Conservation (phyloP, 2,113 vertebrate genomes). For the Syngnathoides biaculeatus region DNA sequence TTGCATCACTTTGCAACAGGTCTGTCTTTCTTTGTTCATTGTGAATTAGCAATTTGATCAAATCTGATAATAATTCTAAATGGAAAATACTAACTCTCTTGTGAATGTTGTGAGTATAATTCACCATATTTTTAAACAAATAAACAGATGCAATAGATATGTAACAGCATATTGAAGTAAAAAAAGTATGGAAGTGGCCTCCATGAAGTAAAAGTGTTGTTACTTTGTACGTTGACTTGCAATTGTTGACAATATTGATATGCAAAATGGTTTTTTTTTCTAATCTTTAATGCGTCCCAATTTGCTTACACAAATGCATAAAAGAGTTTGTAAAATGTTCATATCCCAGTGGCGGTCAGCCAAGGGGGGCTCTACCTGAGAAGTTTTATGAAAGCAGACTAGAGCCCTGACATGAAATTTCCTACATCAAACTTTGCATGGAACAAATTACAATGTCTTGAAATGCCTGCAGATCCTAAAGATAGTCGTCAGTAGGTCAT, state of each 20-base stretch:
- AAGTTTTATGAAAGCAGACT: constrained; percentile 61
- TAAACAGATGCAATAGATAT: too few relatives aligned
- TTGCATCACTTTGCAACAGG: too few relatives aligned
- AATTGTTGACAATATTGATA: not conserved
- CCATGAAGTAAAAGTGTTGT: not conserved
- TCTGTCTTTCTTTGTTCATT: too few relatives aligned
- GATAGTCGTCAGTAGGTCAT: constrained; percentile 56
- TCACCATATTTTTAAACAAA: too few relatives aligned
- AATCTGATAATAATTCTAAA: too few relatives aligned
- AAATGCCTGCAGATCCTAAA: constrained; percentile 63
- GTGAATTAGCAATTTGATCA: too few relatives aligned
- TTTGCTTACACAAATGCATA: not conserved
- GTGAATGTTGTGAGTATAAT: too few relatives aligned
- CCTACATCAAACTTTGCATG: constrained; percentile 55
- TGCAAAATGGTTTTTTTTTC: not conserved
- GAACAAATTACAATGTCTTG: constrained; percentile 65
- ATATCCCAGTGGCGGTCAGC: constrained; percentile 27
- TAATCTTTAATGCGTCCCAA: not conserved
- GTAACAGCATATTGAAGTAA: too few relatives aligned
- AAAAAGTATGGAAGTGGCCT: too few relatives aligned
- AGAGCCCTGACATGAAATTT: constrained; percentile 54
- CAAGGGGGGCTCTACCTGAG: constrained; percentile 51
- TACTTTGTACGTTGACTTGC: too few relatives aligned
- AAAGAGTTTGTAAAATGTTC: not conserved
- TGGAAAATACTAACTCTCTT: too few relatives aligned